phyloP scores from a whole-genome alignment of 92 coral and sea anemone genomes.

The Parazoanthus darwini region DNA sequence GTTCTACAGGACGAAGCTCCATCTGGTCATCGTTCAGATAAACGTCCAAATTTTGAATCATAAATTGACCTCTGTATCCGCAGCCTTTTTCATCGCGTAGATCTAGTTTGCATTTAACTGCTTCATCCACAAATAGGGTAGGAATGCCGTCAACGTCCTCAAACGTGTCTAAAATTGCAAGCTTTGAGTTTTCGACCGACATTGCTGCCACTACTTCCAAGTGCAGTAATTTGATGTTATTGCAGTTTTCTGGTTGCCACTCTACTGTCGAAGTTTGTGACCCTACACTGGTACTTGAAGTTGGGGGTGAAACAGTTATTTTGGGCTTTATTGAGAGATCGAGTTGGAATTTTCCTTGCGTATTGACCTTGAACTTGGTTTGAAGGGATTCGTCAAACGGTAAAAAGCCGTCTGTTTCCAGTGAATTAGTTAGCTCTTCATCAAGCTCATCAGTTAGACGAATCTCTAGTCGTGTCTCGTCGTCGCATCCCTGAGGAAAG shows the following conservation, averaged over 20 bases:
- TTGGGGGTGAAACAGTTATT: not conserved
- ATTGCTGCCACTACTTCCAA: slow-evolving; percentile 16
- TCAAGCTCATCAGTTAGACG: not conserved
- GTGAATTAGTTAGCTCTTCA: not conserved
- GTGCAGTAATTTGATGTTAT: not conserved
- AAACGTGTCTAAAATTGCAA: not conserved
- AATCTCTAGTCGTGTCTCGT: not conserved
- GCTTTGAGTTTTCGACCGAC: slow-evolving; percentile 1
- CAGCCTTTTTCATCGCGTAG: slow-evolving; percentile 9
- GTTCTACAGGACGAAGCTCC: not conserved
- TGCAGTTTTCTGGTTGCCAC: not conserved
- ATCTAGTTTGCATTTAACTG: slow-evolving; percentile 14
- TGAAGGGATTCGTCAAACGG: not conserved
- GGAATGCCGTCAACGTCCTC: not conserved
- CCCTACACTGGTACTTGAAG: not conserved
- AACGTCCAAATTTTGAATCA: not conserved
- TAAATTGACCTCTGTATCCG: slow-evolving; percentile 1
- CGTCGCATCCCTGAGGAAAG: not conserved
- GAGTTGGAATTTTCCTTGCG: slow-evolving; percentile 4
- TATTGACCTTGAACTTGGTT: slow-evolving; percentile 16
- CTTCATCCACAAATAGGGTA: slow-evolving; percentile 10
- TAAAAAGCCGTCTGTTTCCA: not conserved
- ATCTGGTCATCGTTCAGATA: not conserved
- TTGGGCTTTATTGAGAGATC: not conserved
- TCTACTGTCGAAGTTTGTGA: not conserved